These are phyloP conservation scores for Genyomyrus donnyi DNA, from an alignment of 2,113 vertebrate genomes.

Conservation along the genomic window DNA sequence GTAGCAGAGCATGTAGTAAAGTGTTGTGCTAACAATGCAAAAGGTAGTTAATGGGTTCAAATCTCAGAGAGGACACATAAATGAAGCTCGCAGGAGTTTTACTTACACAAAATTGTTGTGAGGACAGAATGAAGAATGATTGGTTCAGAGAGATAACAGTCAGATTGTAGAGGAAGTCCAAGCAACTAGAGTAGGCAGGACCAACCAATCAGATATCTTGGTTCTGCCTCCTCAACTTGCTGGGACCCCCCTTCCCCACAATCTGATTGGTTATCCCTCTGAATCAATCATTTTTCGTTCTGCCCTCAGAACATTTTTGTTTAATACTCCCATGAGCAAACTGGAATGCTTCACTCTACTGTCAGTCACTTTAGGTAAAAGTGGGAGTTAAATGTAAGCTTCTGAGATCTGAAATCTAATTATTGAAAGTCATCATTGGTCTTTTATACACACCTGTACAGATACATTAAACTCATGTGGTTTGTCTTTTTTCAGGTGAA, in stretches of 20 bases:
- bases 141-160: background rate
- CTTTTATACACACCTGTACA: background rate
- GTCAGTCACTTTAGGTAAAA: background rate
- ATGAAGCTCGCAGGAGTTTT: background rate
- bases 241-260: background rate
- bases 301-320: too few species aligned
- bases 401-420: background rate
- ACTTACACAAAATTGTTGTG: background rate
- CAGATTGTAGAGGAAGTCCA: background rate
- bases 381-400: background rate
- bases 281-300: background rate
- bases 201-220: background rate
- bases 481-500: conserved; percentile 50
- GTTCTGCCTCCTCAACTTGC: background rate
- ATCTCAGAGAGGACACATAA: background rate
- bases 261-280: background rate
- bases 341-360: background rate
- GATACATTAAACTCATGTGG: background rate
- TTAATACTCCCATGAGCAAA: too few species aligned
- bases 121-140: background rate
- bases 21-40: background rate
- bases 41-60: background rate
- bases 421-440: background rate
- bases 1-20: background rate
- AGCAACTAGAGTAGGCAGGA: background rate